A percentile compares a stretch with the other conserved stretches of the same genome.
phyloP scores from a whole-genome alignment of 2,797 vertebrate species.

The Spinus olivaceus region DNA sequence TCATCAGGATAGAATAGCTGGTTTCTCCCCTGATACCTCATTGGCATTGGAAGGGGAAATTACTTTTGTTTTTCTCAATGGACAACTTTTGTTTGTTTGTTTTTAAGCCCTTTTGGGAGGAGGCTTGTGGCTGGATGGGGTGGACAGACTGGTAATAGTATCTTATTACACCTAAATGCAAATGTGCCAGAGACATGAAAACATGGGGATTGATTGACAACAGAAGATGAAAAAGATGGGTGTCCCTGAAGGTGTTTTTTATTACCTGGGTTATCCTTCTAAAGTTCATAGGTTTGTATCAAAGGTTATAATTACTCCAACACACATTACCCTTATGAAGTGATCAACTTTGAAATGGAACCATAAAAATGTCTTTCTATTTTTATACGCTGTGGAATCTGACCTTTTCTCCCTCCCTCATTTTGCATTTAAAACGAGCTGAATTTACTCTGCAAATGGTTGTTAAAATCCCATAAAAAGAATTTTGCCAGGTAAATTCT shows the following conservation, averaged over 20 bases:
- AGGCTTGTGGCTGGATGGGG: not conserved
- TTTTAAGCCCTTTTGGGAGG: not conserved
- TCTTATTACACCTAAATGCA: not conserved
- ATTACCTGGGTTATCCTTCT: not conserved
- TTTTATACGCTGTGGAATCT: not conserved
- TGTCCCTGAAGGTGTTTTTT: not conserved
- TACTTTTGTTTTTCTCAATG: not conserved
- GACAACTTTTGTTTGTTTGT: not conserved
- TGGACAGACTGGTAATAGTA: not conserved
- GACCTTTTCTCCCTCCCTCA: constrained; percentile 9
- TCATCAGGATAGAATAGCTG: not conserved
- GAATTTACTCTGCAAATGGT: not conserved
- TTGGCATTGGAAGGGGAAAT: not conserved
- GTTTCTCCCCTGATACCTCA: not conserved
- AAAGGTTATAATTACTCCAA: not conserved
- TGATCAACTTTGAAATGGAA: not conserved
- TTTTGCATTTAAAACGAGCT: not conserved
- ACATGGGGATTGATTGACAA: not conserved
- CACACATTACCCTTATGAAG: not conserved
- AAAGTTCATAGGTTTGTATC: not conserved
- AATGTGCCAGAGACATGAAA: not conserved
- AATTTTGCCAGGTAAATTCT: not conserved
- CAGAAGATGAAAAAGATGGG: not conserved
- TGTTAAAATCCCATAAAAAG: not conserved
- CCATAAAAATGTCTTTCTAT: not conserved